Percentiles rank a stretch among this genome's conserved stretches.
phyloP scores from a whole-genome alignment of 2,797 vertebrate species.

The Tangara arthus region DNA sequence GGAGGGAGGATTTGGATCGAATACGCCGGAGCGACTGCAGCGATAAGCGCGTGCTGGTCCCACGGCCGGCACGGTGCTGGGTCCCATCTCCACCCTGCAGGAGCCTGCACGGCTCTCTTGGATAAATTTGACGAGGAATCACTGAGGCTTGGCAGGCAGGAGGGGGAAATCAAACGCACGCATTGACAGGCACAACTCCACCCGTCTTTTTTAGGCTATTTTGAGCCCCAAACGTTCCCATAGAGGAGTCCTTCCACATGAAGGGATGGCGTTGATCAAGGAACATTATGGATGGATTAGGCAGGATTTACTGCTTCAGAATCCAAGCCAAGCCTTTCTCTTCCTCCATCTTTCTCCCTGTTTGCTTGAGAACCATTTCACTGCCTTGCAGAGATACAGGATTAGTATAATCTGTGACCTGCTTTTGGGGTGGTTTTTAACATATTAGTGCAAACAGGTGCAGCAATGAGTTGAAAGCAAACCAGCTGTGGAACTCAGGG shows the following conservation, averaged over 20 bases:
- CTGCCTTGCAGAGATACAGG: background rate
- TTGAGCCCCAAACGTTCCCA: background rate
- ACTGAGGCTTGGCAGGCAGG: background rate
- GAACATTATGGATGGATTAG: background rate
- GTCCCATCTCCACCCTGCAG: background rate
- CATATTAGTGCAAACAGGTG: background rate
- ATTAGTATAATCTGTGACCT: background rate
- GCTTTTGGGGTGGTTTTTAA: background rate
- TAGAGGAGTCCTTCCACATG: background rate
- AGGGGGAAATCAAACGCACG: background rate
- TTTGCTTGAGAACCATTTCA: background rate
- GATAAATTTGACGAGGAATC: background rate
- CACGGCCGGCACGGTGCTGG: background rate
- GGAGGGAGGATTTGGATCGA: accelerated
- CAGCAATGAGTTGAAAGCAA: background rate
- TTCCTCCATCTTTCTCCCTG: background rate
- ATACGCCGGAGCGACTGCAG: accelerated
- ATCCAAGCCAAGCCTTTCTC: background rate
- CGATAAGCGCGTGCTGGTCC: background rate
- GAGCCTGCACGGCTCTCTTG: background rate
- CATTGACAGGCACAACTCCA: background rate
- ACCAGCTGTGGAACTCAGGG: background rate
- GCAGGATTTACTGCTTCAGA: background rate
- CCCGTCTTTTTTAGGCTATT: background rate
- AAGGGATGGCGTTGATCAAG: background rate